Evolutionary conservation across 2,113 vertebrate genomes (phyloP).

Genomic region (Leptobrachium leishanense): DNA sequence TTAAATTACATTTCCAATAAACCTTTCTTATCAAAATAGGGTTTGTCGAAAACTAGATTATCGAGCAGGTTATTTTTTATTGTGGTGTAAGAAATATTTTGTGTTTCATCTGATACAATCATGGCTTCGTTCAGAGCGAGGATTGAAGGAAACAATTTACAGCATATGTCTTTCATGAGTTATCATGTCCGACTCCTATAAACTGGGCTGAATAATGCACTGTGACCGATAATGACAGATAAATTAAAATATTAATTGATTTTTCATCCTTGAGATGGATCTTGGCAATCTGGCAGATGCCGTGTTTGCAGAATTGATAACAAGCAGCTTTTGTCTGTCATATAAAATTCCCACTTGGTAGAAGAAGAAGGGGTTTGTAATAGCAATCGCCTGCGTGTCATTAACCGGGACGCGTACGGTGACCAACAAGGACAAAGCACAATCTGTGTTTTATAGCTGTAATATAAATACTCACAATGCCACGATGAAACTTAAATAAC

Average conservation of each 20-base stretch:
- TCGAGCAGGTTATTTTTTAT: background rate
- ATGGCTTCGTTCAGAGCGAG: background rate
- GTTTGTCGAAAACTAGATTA: no score
- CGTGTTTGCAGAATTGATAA: constrained; percentile 66
- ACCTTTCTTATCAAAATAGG: no score
- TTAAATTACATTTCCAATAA: no score
- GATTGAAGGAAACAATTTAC: constrained; percentile 35
- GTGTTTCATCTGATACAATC: background rate
- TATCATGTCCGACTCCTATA: constrained; percentile 48
- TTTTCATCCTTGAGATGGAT: constrained; percentile 59
- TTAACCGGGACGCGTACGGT: constrained; percentile 57
- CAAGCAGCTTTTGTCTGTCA: constrained; percentile 66
- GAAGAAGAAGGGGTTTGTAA: constrained; percentile 55
- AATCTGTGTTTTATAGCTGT: constrained; percentile 52
- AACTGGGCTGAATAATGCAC: constrained; percentile 55
- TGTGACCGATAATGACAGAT: constrained; percentile 60
- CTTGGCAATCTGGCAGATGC: constrained; percentile 62
- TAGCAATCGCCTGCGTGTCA: constrained; percentile 54
- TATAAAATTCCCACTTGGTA: constrained; percentile 64
- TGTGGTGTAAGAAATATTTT: background rate
- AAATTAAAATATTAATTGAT: constrained; percentile 67
- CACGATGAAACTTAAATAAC: background rate
- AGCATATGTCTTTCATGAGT: constrained; percentile 51
- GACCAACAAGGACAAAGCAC: constrained; percentile 54
- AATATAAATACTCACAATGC: background rate